Evolutionary conservation across 2,797 vertebrate species (phyloP), one percentile per base, ranked within the genome.

Genomic region (Odontamblyopus lacepedii): DNA sequence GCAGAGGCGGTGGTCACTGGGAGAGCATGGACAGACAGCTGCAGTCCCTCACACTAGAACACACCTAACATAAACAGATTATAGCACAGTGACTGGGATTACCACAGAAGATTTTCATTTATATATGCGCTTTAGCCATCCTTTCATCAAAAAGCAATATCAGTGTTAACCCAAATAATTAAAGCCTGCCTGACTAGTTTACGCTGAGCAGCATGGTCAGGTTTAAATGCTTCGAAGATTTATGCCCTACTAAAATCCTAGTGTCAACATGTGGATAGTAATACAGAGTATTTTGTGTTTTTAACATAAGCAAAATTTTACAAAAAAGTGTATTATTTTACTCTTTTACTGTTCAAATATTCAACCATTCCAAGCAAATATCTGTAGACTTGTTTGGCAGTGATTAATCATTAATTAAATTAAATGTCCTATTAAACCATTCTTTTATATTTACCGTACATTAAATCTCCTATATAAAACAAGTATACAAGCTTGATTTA

Each of bases 21-120:
- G 67, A 67, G 27, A 60, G 57, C 76, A 63, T 38, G 51, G 44
- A 65, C 63, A 73, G 64, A 66, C 44, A 48, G 44, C 44, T 48
- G 44, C 44, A 48, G 44, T 62, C 77, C 75, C 86, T 85, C 83
- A 82, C 83, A 85, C 82, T 48, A 59, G 84, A 87, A 84, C 70
- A 88, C 88, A 90, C 88, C 91, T 87, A 87, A 91, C 83, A 88
- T 78, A 85, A 90, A 83, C 71, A 86, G 87, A 91, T 88, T 83
- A 85, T 78, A 88, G 71, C 73, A 87, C 89, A 92, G 88, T 83
- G 89, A 75, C 71, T 51, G 69, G 88, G 92, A 93, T 93, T 94
- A 91, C 78, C 66, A 50, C 79, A 70, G 78, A 79, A 65, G 76
- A 83, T 72, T 71, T 79, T 84, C 61, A 88, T 85, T 89, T 78